Evolutionary conservation across 2,113 vertebrate genomes (phyloP), one percentile per base, ranked within the genome.

Genomic region (Aptenodytes patagonicus): DNA sequence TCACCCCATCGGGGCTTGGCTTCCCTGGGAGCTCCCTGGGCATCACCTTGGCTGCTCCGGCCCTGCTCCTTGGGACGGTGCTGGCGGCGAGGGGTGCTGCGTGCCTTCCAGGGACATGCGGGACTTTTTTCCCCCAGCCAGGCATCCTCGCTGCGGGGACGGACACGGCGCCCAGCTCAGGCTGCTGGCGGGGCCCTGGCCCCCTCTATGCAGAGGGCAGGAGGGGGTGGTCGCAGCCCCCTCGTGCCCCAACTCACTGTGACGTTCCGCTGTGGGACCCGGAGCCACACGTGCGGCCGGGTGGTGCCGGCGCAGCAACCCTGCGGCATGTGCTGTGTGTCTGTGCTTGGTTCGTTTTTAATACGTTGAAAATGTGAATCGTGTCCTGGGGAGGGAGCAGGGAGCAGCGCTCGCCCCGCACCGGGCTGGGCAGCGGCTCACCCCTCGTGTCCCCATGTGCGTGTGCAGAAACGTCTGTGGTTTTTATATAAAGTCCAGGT

Each of bases 401-500:
- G 57, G n/a, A 18, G 25, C 5, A 4, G 47, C 1, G 34, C 61
- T 44, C 0, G 2, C 60, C 78, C 73, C 3, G 2, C 0, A 2
- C 44, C 3, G 2, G 81, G 61, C 42, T 19, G 69, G 40, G 81
- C 66, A 77, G 81, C 6, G 7, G 9, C 34, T 22, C 3, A 0
- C n/a, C 25, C 82, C 40, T 22, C 1, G 0, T 0, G 0, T 17
- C 75, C 90, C 84, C 75, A 11, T 0, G 68, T 86, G 94, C 0
- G 95, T 82, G 88, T 95, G 89, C 90, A 51, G 90, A 90, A 95
- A 86, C 0, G 32, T 93, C 64, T 77, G 85, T 86, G 78, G 80
- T 96, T 97, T 97, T 97, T 97, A 94, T 92, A 97, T 96, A 95
- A 96, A 97, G 90, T 94, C 65, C 81, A 60, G 19, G 66, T 91